Conservation (phyloP, 2,113 vertebrate genomes). For the Pollimyrus isidori region DNA sequence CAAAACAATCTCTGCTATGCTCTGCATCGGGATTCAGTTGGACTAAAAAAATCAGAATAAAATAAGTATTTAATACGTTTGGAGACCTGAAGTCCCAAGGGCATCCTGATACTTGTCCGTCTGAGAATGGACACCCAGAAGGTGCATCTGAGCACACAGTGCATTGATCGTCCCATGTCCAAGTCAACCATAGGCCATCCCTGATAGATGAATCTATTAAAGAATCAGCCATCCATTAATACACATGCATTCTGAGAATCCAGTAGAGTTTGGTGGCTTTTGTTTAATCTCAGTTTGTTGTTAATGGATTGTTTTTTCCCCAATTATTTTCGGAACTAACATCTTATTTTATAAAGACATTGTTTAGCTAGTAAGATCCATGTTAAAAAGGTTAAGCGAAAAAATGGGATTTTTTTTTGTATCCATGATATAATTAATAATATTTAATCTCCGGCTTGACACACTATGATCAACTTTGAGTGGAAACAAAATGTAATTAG, state of each 20-base stretch:
- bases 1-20: not conserved
- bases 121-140: not conserved
- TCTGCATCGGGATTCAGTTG: not conserved
- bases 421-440: not conserved
- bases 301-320: not conserved
- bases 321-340: not conserved
- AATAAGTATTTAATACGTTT: not conserved
- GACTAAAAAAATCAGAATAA: not conserved
- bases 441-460: not conserved
- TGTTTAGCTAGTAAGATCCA: not conserved
- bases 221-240: not conserved
- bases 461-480: not conserved
- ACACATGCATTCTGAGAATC: not conserved
- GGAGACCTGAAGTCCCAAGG: not conserved
- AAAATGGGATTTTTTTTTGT: not conserved
- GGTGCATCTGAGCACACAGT: not conserved
- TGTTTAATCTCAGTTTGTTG: not conserved
- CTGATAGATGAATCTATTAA: not conserved
- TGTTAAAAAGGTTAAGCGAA: not conserved
- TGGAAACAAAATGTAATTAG: conserved; percentile 5
- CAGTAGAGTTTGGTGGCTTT: not conserved
- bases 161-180: not conserved
- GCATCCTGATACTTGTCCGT: not conserved
- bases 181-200: not conserved
- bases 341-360: not conserved